Base-by-base conservation (phyloP, 2,888 invertebrate species). In the Chrysodeixis includens region DNA sequence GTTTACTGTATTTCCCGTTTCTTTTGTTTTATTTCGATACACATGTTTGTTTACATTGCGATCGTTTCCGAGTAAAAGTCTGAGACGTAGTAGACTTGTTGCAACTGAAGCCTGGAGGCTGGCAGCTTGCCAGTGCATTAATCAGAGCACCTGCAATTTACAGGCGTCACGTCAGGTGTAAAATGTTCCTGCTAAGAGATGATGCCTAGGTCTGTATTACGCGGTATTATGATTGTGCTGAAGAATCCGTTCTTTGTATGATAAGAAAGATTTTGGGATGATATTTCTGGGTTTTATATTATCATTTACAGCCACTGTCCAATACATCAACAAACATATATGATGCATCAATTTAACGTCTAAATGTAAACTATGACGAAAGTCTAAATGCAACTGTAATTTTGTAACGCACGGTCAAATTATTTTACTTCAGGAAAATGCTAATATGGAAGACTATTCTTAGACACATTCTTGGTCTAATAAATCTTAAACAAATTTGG, bases 81-180 rank as follows among this genome's bases (percentile, higher is more conserved):
- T 51, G 69, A 79, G 67, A 68, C 70, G 69, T 69, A 56, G 63
- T 74, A 76, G 83, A 87, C 85, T 84, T 87, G 87, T 87, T 86
- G 86, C 85, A 77, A 83, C 70, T 66, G 30, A 53, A 55, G 57
- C 62, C 78, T 90, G 89, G 90, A 88, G 53, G 26, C 30, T 90
- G 89, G 90, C 88, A 54, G 22, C 30, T 30, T 71, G 88, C 90
- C 90, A 90, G 80, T 64, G 72, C 84, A 81, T 87, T 86, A 86
- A 87, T 87, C 75, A 82, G 83, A 80, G 83, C 86, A 89, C 86
- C 88, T 88, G 87, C 84, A 84, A 83, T 82, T 84, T 81, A 81
- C 84, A 82, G 83, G 74, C 71, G 74, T 74, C 76, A 70, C 76
- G 73, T 81, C 69, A 74, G 76, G 77, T 75, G 73, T 72, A 61